phyloP scores from a whole-genome alignment of 2,113 vertebrate species.

The Aplodontia rufa region DNA sequence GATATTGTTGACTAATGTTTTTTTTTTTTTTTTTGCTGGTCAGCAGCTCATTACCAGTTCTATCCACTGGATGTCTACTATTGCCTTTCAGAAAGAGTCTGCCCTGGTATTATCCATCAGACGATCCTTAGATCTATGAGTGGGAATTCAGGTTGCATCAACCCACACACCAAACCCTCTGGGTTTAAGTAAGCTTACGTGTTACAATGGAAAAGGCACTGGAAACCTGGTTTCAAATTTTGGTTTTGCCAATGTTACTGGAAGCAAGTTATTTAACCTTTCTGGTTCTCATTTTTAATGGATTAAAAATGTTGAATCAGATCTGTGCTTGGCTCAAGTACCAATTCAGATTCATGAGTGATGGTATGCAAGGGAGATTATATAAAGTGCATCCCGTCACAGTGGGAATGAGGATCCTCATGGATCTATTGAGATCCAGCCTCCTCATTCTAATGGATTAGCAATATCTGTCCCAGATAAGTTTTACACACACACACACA shows the following conservation, averaged over 20 bases:
- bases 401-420: background rate
- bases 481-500: no score
- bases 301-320: background rate
- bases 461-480: background rate
- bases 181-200: background rate
- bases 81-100: background rate
- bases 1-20: background rate
- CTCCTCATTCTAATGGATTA: conserved; percentile 1
- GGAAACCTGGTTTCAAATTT: background rate
- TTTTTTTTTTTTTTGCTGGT: background rate
- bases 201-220: background rate
- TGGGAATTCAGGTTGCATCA: background rate
- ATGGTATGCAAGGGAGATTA: background rate
- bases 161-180: background rate
- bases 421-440: background rate
- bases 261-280: background rate
- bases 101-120: background rate
- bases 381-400: background rate
- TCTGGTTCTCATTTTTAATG: background rate
- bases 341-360: background rate
- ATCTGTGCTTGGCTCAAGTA: background rate
- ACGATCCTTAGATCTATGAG: background rate
- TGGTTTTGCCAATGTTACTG: background rate
- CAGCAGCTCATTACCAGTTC: background rate
- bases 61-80: background rate